Evolutionary conservation across 2,888 invertebrate species (phyloP).

Genomic region (Cataglyphis altisquamis): DNA sequence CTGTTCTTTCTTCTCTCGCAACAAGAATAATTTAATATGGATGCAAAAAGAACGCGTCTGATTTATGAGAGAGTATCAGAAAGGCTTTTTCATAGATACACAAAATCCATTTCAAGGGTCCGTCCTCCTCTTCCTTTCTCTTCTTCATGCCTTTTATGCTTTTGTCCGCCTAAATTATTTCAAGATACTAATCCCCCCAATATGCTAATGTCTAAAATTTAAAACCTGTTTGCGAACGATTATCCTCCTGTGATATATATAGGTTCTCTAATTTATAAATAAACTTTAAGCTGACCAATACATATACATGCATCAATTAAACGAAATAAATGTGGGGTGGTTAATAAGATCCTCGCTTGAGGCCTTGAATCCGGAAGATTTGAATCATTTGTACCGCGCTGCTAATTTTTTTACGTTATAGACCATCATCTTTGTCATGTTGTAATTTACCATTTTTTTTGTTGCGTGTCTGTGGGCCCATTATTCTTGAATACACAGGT

Average conservation of each 20-base stretch:
- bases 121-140: background rate
- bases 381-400: background rate
- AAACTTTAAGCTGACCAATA: background rate
- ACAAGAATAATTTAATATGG: constrained; percentile 5
- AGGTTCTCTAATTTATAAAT: constrained; percentile 1
- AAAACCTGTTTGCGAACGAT: background rate
- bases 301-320: background rate
- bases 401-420: background rate
- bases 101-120: constrained; percentile 7
- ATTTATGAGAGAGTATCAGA: constrained; percentile 3
- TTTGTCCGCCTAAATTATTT: background rate
- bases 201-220: constrained; percentile 2
- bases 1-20: background rate
- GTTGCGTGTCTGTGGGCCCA: background rate
- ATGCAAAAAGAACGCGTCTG: background rate
- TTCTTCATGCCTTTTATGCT: background rate
- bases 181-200: constrained; percentile 1
- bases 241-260: background rate
- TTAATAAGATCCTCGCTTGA: background rate
- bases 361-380: background rate
- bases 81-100: background rate
- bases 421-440: background rate
- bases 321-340: background rate
- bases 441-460: constrained; percentile 17
- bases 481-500: background rate